Conservation (phyloP, 2,113 vertebrate genomes). For the Actenoides lindsayi region DNA sequence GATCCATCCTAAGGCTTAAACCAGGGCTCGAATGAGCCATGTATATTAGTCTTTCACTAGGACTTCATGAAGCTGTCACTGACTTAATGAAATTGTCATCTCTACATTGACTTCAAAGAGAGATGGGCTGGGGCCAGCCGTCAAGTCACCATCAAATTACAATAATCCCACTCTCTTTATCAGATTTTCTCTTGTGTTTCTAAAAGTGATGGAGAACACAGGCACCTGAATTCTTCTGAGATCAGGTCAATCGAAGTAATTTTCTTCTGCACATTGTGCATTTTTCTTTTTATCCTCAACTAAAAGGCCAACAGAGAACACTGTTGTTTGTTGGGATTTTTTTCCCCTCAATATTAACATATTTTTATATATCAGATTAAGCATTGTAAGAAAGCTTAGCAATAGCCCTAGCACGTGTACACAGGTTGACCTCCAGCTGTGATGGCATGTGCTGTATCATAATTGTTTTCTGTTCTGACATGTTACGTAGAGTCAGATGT, state of each 20-base stretch:
- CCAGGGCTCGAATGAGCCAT: rapidly evolving
- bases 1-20: background rate
- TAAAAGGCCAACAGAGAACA: background rate
- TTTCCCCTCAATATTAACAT: background rate
- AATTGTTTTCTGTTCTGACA: background rate
- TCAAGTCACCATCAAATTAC: background rate
- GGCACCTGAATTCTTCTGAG: background rate
- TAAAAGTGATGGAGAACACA: background rate
- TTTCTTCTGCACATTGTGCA: background rate
- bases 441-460: background rate
- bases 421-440: background rate
- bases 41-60: background rate
- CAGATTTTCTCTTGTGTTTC: background rate
- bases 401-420: background rate
- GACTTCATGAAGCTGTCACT: slow-evolving; percentile 14
- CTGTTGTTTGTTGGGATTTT: no score
- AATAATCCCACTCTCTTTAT: slow-evolving; percentile 1
- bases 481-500: background rate
- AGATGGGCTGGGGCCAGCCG: background rate
- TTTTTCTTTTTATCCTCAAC: background rate
- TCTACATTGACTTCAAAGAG: slow-evolving; percentile 31
- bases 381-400: background rate
- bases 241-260: background rate
- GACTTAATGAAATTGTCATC: slow-evolving; percentile 31
- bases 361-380: background rate